Evolutionary conservation across 2,113 vertebrate genomes (phyloP).

Genomic region (Megaleporinus macrocephalus): DNA sequence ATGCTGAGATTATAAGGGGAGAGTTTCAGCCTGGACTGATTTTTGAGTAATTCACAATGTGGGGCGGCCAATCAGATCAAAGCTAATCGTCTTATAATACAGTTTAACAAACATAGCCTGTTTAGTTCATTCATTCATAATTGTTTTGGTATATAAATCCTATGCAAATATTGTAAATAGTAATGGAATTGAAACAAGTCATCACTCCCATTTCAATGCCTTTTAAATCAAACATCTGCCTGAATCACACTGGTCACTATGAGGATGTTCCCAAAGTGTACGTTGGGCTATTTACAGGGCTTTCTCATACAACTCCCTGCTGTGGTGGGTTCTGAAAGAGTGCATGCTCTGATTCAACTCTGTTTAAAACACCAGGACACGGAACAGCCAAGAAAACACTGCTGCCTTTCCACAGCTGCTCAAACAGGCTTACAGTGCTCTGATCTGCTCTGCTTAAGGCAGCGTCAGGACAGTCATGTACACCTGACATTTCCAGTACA

Average conservation of each 20-base stretch:
- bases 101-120: too few species aligned
- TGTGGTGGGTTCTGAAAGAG: slow-evolving; percentile 16
- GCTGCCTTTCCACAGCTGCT: too few species aligned
- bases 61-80: too few species aligned
- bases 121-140: too few species aligned
- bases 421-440: neutral
- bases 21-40: too few species aligned
- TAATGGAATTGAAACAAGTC: neutral
- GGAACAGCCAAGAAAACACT: slow-evolving; percentile 37
- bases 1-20: too few species aligned
- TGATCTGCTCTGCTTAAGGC: neutral
- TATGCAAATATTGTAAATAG: too few species aligned
- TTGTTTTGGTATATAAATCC: too few species aligned
- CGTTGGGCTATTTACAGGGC: slow-evolving; percentile 53
- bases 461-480: too few species aligned
- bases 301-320: slow-evolving; percentile 61
- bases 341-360: slow-evolving; percentile 9
- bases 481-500: too few species aligned
- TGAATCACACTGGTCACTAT: neutral
- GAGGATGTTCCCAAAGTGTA: neutral
- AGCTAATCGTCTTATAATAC: too few species aligned
- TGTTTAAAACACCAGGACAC: neutral
- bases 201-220: neutral
- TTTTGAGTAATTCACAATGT: too few species aligned
- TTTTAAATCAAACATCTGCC: neutral